Base-by-base conservation (phyloP, 2,797 vertebrate genomes). In the Hylomyscus alleni region DNA sequence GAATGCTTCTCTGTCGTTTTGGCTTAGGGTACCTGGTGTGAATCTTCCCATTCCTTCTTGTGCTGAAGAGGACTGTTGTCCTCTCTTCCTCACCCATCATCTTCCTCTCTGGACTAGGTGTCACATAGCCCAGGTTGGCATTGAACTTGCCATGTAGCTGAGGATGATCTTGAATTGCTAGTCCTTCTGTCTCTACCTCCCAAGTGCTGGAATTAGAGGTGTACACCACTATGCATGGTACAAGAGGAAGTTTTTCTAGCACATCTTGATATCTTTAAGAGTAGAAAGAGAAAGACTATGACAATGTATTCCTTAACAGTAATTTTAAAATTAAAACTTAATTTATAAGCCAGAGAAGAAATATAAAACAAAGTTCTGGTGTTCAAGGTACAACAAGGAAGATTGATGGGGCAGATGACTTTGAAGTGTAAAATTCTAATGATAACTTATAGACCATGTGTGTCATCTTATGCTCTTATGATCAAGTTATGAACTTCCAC, bases 251-350 rank as follows among this genome's bases (percentile, higher is more conserved):
- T 84, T 56, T 58, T 37, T 65, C 50, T 50, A 80, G 40, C 19
- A 8, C 7, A 47, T 40, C 44, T 91, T 93, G 80, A 15, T 75
- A 13, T 72, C 34, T 95, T 67, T 31, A 76, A 80, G 40, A 44
- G 34, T 31, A 91, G 91, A 95, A 75, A 62, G 22, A 82, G 47
- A 17, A 93, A 78, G 87, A 86, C 37, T 37, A 93, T 81, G 56
- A 77, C 69, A 75, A n/a, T 54, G 20, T 72, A 37, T 87, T 91
- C 24, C 34, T 91, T 90, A 91, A 37, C 37, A 88, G 24, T 95
- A 34, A 95, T 84, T 95, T 89, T 76, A 52, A 89, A 90, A 96
- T 95, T 56, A 80, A 82, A 95, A 69, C 19, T 69, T 78, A 12
- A 47, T 62, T 47, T 75, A 1, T 86, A 69, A 91, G 15, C 22